phyloP scores from a whole-genome alignment of 2,113 vertebrate genomes.

The Rhinolophus ferrumequinum region DNA sequence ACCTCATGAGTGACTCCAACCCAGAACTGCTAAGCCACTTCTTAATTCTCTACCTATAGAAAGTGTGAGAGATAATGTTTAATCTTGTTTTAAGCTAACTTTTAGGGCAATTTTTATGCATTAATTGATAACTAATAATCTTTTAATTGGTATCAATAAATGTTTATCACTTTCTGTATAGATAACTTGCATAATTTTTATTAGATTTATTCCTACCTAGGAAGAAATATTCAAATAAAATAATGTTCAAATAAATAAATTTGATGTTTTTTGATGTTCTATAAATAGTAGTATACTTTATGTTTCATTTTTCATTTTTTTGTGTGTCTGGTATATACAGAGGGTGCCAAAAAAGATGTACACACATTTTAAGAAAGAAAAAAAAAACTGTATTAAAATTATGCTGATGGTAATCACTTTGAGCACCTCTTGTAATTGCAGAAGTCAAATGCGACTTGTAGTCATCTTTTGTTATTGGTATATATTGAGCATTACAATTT shows the following conservation, averaged over 20 bases:
- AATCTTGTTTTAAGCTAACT: background rate
- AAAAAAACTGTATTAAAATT: too few relatives aligned
- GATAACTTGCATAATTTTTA: background rate
- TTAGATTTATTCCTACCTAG: background rate
- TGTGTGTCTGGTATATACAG: background rate
- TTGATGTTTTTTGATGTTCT: background rate
- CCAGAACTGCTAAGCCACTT: background rate
- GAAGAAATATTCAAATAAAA: too few relatives aligned
- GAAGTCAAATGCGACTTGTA: too few relatives aligned
- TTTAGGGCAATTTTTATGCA: too few relatives aligned
- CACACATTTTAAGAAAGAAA: too few relatives aligned
- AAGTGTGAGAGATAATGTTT: background rate
- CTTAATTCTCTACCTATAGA: background rate
- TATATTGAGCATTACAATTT: too few relatives aligned
- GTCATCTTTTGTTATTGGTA: too few relatives aligned
- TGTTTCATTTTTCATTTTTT: background rate
- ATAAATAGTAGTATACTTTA: background rate
- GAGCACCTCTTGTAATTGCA: too few relatives aligned
- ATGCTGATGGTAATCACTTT: too few relatives aligned
- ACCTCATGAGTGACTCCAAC: background rate
- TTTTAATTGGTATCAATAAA: background rate
- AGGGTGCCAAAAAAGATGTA: too few relatives aligned
- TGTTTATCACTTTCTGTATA: background rate
- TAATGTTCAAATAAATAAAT: background rate
- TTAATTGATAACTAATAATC: too few relatives aligned